Conservation (phyloP, 1,140 invertebrate genomes). For the Halictus rubicundus region DNA sequence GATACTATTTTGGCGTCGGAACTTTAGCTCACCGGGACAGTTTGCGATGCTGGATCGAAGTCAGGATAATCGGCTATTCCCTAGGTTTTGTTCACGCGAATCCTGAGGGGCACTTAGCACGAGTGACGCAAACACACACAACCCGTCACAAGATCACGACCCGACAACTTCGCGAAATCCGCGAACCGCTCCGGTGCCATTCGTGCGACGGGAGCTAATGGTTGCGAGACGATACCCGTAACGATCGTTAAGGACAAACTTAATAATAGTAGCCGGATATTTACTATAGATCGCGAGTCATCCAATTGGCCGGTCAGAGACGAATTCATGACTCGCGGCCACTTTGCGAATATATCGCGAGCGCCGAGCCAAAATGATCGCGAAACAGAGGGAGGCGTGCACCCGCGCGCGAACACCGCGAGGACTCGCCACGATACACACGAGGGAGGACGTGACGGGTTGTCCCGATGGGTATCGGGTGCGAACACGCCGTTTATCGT, state of each 20-base stretch:
- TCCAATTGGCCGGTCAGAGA: constrained; percentile 38
- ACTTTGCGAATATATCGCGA: constrained; percentile 39
- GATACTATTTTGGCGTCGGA: too few relatives aligned
- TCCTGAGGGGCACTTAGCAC: constrained; percentile 25
- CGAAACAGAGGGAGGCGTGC: neutral
- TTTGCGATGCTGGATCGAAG: neutral
- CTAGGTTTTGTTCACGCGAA: neutral
- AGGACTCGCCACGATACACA: neutral
- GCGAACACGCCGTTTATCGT: neutral
- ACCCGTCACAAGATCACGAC: constrained; percentile 9
- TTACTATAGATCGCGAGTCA: constrained; percentile 36
- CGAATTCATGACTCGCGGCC: constrained; percentile 49
- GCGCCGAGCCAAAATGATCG: constrained; percentile 27
- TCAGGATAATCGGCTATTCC: neutral
- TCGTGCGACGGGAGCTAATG: constrained; percentile 46
- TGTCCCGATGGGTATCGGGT: neutral
- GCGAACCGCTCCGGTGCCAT: constrained; percentile 31
- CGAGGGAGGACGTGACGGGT: neutral
- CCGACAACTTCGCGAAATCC: constrained; percentile 27
- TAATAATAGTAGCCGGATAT: constrained; percentile 68
- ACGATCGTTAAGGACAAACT: constrained; percentile 69
- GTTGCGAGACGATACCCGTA: constrained; percentile 49
- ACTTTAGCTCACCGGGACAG: neutral
- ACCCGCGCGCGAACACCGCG: neutral
- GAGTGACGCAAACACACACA: constrained; percentile 14